phyloP scores from a whole-genome alignment of 1,140 invertebrate species.

The Drosophila novamexicana region DNA sequence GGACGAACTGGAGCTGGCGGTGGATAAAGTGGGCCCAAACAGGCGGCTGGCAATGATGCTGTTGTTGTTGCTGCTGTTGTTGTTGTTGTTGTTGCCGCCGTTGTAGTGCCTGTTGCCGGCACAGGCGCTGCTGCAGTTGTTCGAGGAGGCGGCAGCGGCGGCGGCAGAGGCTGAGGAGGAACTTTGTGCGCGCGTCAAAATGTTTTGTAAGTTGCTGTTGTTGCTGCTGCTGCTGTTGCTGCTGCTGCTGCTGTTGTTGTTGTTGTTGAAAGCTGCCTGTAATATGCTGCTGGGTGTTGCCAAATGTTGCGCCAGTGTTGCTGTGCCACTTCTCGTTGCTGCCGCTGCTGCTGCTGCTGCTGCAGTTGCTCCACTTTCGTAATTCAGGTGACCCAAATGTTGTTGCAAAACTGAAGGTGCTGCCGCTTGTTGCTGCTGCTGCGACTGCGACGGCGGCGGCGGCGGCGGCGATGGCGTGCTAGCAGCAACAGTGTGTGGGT shows the following conservation, averaged over 20 bases:
- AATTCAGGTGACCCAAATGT: slow-evolving; percentile 84
- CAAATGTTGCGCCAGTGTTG: slow-evolving; percentile 82
- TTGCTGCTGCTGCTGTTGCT: slow-evolving; percentile 48
- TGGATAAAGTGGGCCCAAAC: slow-evolving; percentile 64
- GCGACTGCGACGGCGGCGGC: slow-evolving; percentile 41
- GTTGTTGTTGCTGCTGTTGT: slow-evolving; percentile 45
- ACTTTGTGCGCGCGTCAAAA: slow-evolving; percentile 78
- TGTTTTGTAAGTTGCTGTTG: slow-evolving; percentile 78
- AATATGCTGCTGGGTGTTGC: slow-evolving; percentile 80
- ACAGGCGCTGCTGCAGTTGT: slow-evolving; percentile 78
- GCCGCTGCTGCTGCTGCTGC: slow-evolving; percentile 51
- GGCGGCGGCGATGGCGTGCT: slow-evolving; percentile 40
- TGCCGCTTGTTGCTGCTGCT: slow-evolving; percentile 55
- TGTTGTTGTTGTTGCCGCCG: slow-evolving; percentile 56
- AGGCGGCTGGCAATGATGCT: slow-evolving; percentile 76
- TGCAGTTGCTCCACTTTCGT: slow-evolving; percentile 82
- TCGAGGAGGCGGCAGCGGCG: slow-evolving; percentile 39
- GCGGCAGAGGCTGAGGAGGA: slow-evolving; percentile 48
- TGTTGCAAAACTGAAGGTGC: slow-evolving; percentile 83
- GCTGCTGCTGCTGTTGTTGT: slow-evolving; percentile 53
- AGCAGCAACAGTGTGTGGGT: no score
- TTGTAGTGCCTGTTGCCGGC: slow-evolving; percentile 75
- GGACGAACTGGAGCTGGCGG: slow-evolving; percentile 42
- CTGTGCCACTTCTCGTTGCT: slow-evolving; percentile 66
- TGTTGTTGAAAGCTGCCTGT: slow-evolving; percentile 62